Evolutionary conservation across 2,888 invertebrate genomes (phyloP), one percentile per base, ranked within the genome.

Genomic region (Ophioninae sp.): DNA sequence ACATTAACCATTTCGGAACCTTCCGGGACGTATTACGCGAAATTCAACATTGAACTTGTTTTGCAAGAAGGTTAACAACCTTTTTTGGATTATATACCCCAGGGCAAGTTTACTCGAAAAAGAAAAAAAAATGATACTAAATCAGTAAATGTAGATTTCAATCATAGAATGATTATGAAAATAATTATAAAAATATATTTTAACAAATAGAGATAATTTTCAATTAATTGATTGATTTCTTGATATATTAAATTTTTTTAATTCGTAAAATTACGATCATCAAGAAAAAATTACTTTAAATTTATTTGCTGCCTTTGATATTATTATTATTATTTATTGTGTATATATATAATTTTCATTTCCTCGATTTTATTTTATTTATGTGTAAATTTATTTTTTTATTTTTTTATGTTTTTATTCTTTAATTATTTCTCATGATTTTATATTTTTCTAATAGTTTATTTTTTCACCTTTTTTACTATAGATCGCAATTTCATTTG

Each of bases 1-100:
- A 41, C 23, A 59, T 59, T 59, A 57, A 67, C 67, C 67, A 76
- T 68, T 67, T 59, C 59, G 76, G 59, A 76, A 76, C 65, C 65
- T 67, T 67, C 23, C n/a, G 76, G 76, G 67, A 76, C 39, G 44
- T 62, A 62, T 73, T 73, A 50, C 44, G n/a, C 44, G 50, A 73
- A 62, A 44, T 73, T 73, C 44, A 73, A 61, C 62, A 23, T 73
- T 30, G 6, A 73, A 73, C 61, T 73, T 73, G 62, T 62, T 44
- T 44, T 23, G 44, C 62, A 73, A 30, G 39, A 44, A 20, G 44
- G n/a, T 44, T 23, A n/a, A 20, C 17, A 73, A 73, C 44, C n/a
- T n/a, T 73, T 73, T 73, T 62, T 7, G 10, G 23, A 73, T 73
- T 65, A 65, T 72, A 59, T 37, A 62, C 41, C 21, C 44, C 44